Evolutionary conservation across 2,797 vertebrate genomes (phyloP), one percentile per base, ranked within the genome.

Genomic region (Xenops minutus): DNA sequence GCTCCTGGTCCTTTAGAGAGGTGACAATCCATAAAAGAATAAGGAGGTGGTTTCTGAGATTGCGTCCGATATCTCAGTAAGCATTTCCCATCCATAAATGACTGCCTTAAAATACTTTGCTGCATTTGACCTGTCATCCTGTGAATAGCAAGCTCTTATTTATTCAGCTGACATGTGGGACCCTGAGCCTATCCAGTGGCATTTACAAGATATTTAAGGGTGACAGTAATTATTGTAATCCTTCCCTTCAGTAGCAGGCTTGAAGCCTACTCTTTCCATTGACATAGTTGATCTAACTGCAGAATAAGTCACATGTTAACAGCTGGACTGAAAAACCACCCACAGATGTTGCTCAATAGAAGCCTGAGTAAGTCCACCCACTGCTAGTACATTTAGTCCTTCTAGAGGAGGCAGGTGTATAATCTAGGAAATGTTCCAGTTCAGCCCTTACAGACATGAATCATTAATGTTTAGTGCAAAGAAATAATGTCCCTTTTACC

Each of bases 271-370:
- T 79, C 44, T 67, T 92, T 94, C 71, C 63, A 64, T 67, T 94
- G 96, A 56, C 93, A 94, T 16, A 63, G 91, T 24, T 84, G 77
- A 89, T 94, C 56, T 74, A 69, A 85, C 71, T 77, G 80, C 52
- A 74, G 64, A 95, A 58, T 44, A 95, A 90, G 80, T 93, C 96
- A 87, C 83, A 52, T 92, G 90, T 82, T 88, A 96, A 88, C 95
- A 96, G 93, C 95, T 97, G 96, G 96, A 96, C 95, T 90, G 4
- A 87, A 95, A 93, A 94, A 44, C 83, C 92, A 90, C 96, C 96
- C 96, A 96, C 95, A 95, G 95, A 82, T 95, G 85, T 96, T 96
- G 85, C 61, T 92, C 92, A 95, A 92, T 93, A 87, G 72, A 39
- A 95, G 80, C 68, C 80, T 93, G 92, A 96, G 85, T 95, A 95